These are phyloP conservation scores for Watsonalla cultraria DNA, from an alignment of 2,888 invertebrate genomes.

Conservation along the genomic window DNA sequence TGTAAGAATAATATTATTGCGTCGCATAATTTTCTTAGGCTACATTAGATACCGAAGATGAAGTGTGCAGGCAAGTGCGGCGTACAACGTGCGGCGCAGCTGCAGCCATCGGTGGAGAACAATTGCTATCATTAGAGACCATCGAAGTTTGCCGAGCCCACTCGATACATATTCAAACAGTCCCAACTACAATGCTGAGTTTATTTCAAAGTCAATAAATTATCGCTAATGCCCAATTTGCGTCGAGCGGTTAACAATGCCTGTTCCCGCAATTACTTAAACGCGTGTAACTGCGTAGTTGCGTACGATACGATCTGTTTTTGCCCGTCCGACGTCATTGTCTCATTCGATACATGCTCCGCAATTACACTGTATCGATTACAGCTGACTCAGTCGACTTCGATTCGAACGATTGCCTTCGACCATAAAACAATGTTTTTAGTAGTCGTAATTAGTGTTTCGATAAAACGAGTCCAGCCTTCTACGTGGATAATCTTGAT, in stretches of 20 bases:
- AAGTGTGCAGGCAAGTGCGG: constrained; percentile 1
- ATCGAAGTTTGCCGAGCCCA: constrained; percentile 57
- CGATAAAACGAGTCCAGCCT: constrained; percentile 48
- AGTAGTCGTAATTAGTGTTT: constrained; percentile 62
- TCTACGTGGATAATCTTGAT: constrained; percentile 34
- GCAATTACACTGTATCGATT: constrained; percentile 74
- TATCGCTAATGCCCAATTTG: constrained; percentile 78
- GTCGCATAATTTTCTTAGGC: too few species aligned
- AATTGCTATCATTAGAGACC: constrained; percentile 72
- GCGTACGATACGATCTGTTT: constrained; percentile 68
- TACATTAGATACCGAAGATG: too few species aligned
- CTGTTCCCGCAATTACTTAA: constrained; percentile 78
- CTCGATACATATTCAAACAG: constrained; percentile 72
- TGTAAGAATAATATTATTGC: too few species aligned
- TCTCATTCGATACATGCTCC: constrained; percentile 67
- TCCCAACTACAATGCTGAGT: constrained; percentile 64
- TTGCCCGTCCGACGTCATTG: constrained; percentile 59
- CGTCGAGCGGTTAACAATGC: constrained; percentile 74
- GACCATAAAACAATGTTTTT: constrained; percentile 67
- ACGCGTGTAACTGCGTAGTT: constrained; percentile 69
- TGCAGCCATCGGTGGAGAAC: constrained; percentile 71
- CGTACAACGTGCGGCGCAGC: constrained; percentile 45
- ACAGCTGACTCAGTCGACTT: constrained; percentile 63
- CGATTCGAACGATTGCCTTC: constrained; percentile 62
- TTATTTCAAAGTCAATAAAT: constrained; percentile 75